Percentiles rank a stretch among this genome's conserved stretches.
Conservation (phyloP, 2,797 vertebrate genomes). For the Bovichtus diacanthus region DNA sequence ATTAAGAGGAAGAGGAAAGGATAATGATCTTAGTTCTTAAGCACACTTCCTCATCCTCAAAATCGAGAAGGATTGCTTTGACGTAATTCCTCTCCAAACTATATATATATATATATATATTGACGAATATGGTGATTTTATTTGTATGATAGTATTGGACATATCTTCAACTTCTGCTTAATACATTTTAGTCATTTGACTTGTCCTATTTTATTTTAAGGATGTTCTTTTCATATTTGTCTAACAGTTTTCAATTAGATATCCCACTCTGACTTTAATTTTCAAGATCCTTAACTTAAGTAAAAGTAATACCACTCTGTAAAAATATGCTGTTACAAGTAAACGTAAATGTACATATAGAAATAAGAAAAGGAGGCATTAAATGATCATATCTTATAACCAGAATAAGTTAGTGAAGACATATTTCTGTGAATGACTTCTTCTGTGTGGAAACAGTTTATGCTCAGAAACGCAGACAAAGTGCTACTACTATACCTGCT, state of each 20-base stretch:
- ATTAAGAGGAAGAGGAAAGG: neutral
- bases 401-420: neutral
- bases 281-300: too few species aligned
- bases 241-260: too few species aligned
- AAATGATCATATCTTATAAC: neutral
- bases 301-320: too few species aligned
- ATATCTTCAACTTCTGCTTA: neutral
- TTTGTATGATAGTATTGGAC: neutral
- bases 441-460: neutral
- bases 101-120: too few species aligned
- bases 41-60: neutral
- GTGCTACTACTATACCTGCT: too few species aligned
- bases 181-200: neutral
- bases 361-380: neutral
- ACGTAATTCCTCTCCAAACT: too few species aligned
- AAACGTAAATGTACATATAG: too few species aligned
- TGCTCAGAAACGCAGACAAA: constrained; percentile 8
- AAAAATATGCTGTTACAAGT: too few species aligned
- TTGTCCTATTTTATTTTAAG: neutral
- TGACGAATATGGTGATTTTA: too few species aligned
- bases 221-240: neutral
- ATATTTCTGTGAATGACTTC: neutral
- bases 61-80: neutral
- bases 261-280: too few species aligned
- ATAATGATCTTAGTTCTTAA: neutral